Conservation (phyloP, 2,113 vertebrate species). For the Sinocyclocheilus maitianheensis region DNA sequence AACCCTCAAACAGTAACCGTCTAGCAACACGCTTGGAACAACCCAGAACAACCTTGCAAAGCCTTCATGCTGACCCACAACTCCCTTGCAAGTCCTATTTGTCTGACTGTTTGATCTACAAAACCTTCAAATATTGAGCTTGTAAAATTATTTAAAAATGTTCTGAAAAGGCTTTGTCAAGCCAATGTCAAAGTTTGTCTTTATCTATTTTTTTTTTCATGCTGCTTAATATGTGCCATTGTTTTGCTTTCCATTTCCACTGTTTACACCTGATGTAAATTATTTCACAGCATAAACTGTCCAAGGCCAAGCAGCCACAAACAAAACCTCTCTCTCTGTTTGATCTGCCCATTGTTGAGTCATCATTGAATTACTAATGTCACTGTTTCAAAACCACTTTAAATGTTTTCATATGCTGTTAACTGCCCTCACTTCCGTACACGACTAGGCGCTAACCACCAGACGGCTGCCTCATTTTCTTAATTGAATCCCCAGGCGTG, state of each 20-base stretch:
- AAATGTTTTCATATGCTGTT: conserved; percentile 63
- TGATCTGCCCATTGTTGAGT: conserved; percentile 49
- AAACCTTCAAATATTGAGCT: too few relatives aligned
- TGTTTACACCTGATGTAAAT: not conserved
- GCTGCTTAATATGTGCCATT: not conserved
- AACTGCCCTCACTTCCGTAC: conserved; percentile 54
- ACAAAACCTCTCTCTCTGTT: conserved; percentile 27
- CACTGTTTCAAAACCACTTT: conserved; percentile 56
- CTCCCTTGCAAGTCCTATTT: too few relatives aligned
- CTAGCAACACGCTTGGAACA: too few relatives aligned
- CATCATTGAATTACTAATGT: conserved; percentile 37
- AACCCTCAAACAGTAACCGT: too few relatives aligned
- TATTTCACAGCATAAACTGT: not conserved
- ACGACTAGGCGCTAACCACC: conserved; percentile 44
- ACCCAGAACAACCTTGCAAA: too few relatives aligned
- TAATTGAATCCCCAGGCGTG: conserved; percentile 51
- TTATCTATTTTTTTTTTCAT: not conserved
- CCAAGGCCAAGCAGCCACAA: not conserved
- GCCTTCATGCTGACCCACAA: too few relatives aligned
- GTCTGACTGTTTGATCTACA: too few relatives aligned
- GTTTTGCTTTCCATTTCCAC: not conserved
- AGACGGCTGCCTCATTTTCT: conserved; percentile 45
- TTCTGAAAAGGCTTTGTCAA: too few relatives aligned
- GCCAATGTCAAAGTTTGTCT: too few relatives aligned
- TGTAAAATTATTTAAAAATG: too few relatives aligned